A percentile compares a stretch with the other conserved stretches of the same genome.
phyloP scores from a whole-genome alignment of 2,797 vertebrate species.

The Sylvia borin region DNA sequence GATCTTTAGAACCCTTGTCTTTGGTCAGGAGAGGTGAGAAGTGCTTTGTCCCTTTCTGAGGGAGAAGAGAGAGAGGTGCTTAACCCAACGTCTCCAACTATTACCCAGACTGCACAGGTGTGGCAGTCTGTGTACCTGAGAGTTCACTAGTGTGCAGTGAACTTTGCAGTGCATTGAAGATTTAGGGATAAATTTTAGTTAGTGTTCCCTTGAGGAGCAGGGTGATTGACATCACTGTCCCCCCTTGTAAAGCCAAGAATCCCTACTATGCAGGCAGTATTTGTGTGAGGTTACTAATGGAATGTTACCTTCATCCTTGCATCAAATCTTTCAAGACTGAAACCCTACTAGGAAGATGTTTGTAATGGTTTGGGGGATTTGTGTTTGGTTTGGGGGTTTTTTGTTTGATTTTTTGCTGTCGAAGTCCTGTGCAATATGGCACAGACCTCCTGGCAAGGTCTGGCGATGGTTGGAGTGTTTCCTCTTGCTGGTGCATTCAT shows the following conservation, averaged over 20 bases:
- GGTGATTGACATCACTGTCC: not conserved
- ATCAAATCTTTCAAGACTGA: not conserved
- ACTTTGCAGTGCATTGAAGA: not conserved
- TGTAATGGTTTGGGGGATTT: not conserved
- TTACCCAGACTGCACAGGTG: not conserved
- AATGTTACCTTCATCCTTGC: not conserved
- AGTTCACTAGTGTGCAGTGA: not conserved
- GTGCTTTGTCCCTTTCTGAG: not conserved
- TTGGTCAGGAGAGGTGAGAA: not conserved
- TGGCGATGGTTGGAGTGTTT: not conserved
- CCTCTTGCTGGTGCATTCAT: not conserved
- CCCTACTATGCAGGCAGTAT: not conserved
- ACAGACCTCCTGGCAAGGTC: not conserved
- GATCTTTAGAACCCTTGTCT: not conserved
- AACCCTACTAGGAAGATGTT: not conserved
- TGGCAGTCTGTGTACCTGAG: not conserved
- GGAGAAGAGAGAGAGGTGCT: not conserved
- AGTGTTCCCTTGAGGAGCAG: not conserved
- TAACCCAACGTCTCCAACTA: fast-evolving
- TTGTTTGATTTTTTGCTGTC: not conserved
- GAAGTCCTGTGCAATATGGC: not conserved
- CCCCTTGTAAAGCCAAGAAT: not conserved
- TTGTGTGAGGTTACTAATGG: not conserved
- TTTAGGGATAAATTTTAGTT: not conserved
- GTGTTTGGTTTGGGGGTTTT: too few species aligned